Conservation (phyloP, 2,888 invertebrate species). For the Hemistola chrysoprasaria region DNA sequence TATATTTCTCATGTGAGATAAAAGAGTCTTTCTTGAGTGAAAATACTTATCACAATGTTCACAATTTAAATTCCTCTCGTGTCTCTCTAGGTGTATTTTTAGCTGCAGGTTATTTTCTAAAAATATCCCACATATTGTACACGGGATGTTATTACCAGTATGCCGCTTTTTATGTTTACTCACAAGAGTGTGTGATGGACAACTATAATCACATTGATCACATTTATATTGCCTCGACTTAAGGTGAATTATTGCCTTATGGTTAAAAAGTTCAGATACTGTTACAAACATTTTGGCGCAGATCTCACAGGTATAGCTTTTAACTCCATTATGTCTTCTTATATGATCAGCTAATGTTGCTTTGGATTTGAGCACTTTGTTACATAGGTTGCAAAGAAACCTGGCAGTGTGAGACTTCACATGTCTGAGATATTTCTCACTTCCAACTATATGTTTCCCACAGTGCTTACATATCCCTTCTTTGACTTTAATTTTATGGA, state of each 20-base stretch:
- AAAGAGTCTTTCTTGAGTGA: not conserved
- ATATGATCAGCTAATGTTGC: constrained; percentile 37
- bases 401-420: constrained; percentile 40
- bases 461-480: constrained; percentile 60
- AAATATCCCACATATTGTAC: constrained; percentile 57
- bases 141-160: constrained; percentile 44
- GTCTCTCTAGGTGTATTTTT: constrained; percentile 48
- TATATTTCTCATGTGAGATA: constrained; percentile 1
- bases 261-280: constrained; percentile 58
- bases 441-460: constrained; percentile 54
- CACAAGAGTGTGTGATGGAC: constrained; percentile 16
- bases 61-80: constrained; percentile 54
- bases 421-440: constrained; percentile 49
- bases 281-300: constrained; percentile 30
- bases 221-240: constrained; percentile 44
- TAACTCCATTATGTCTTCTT: constrained; percentile 9
- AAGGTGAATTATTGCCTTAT: constrained; percentile 48
- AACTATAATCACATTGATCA: constrained; percentile 20
- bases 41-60: constrained; percentile 50
- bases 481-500: constrained; percentile 44
- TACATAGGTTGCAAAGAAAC: constrained; percentile 45
- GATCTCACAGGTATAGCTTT: constrained; percentile 9
- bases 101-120: constrained; percentile 45
- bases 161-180: constrained; percentile 53
- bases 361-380: constrained; percentile 44